A percentile compares a stretch with the other conserved stretches of the same genome.
Conservation (phyloP, 2,888 invertebrate species). For the Anodontia alba region DNA sequence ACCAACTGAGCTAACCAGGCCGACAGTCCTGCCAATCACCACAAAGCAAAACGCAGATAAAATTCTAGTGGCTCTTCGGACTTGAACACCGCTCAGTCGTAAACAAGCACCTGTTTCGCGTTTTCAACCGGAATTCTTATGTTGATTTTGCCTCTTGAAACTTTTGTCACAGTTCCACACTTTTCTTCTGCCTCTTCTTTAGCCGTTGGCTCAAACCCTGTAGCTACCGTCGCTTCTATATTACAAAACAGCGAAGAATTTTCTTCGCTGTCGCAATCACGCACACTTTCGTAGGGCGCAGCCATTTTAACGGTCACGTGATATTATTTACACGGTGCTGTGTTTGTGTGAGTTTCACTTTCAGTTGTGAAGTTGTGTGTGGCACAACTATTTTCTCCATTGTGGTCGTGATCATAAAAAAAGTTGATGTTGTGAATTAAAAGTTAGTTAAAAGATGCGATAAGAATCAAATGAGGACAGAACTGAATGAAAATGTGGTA, state of each 20-base stretch:
- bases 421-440: no score
- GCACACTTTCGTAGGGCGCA: conserved; percentile 66
- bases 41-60: no score
- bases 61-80: no score
- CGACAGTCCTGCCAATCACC: no score
- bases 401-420: no score
- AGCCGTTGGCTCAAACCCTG: conserved; percentile 85
- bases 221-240: conserved; percentile 84
- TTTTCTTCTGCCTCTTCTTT: conserved; percentile 83
- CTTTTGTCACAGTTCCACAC: conserved; percentile 69
- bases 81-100: no score
- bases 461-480: background rate
- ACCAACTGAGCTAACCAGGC: no score
- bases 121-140: conserved; percentile 70
- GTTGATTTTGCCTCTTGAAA: conserved; percentile 80
- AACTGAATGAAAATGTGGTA: background rate
- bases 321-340: conserved; percentile 27
- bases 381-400: no score
- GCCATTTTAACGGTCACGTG: conserved; percentile 75
- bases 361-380: conserved; percentile 1
- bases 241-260: conserved; percentile 66
- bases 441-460: no score
- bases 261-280: conserved; percentile 10
- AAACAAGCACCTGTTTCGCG: conserved; percentile 76
- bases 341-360: background rate